Evolutionary conservation across 2,888 invertebrate genomes (phyloP), one percentile per base, ranked within the genome.

Genomic region (Zhuqinia jingwanae): DNA sequence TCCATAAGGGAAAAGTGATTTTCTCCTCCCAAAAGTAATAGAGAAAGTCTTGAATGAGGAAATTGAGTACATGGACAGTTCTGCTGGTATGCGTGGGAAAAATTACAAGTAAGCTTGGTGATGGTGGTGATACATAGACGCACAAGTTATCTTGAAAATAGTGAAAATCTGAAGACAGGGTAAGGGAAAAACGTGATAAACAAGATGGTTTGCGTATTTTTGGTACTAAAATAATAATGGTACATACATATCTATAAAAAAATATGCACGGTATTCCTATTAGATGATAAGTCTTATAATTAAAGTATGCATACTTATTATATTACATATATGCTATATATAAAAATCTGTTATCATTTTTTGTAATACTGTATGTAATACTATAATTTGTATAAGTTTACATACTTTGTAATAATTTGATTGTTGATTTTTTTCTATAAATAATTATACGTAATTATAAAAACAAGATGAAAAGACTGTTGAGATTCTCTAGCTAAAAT

Each of bases 401-500:
- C n/a, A 63, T 63, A 53, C 1, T 73, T 8, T 17, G 20, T 20
- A 25, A 25, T 58, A 8, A 58, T 53, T 73, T 53, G n/a, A 17
- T 73, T 73, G 50, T 73, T 53, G 73, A 53, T 65, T 73, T 27
- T 73, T 73, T 53, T 50, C 68, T 70, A 73, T 30, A 27, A 2
- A 50, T 50, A 15, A 50, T 10, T 50, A 50, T 47, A 15, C 27
- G 8, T 8, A n/a, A 65, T n/a, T 20, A 22, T 42, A 50, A 27
- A 73, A n/a, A 63, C 1, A 45, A 47, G 27, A 73, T 58, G 58
- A 82, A 60, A 83, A 83, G 83, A 83, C 83, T 83, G 81, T 17
- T 70, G 68, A 68, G 3, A 30, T 47, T 73, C 47, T 42, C 3
- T 30, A 22, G 25, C 42, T n/a, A 60, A 76, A 70, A n/a, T n/a